Percentiles rank a stretch among this genome's conserved stretches.
Conservation (phyloP, 2,797 vertebrate genomes). For the Channallabes apus region DNA sequence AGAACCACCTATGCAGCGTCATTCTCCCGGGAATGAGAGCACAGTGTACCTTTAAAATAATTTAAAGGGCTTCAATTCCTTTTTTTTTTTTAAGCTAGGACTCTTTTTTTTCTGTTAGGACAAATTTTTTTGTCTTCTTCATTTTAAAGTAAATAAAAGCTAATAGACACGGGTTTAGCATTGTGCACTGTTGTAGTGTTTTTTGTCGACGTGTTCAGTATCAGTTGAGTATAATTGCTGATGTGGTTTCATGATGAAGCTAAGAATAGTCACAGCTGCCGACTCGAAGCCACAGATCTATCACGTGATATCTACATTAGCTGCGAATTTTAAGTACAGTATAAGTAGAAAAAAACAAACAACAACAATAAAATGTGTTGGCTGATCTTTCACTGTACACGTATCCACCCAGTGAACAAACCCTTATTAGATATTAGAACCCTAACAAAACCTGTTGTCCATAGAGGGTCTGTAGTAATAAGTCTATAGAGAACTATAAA, state of each 20-base stretch:
- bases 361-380: neutral
- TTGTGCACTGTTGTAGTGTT: neutral
- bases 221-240: neutral
- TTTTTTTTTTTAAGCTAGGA: too few species aligned
- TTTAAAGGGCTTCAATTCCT: neutral
- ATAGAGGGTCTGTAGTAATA: neutral
- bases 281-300: neutral
- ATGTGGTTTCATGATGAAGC: neutral
- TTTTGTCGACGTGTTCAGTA: too few species aligned
- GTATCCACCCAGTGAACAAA: too few species aligned
- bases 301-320: neutral
- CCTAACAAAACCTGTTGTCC: neutral
- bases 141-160: neutral
- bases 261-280: neutral
- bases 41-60: neutral
- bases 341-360: neutral
- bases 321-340: neutral
- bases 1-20: neutral
- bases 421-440: neutral
- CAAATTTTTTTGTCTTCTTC: neutral
- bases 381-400: neutral
- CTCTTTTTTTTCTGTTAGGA: neutral
- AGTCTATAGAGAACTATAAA: neutral
- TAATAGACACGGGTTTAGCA: neutral
- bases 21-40: neutral